Conservation (phyloP, 1,140 invertebrate species). For the Leucophenga varia region DNA sequence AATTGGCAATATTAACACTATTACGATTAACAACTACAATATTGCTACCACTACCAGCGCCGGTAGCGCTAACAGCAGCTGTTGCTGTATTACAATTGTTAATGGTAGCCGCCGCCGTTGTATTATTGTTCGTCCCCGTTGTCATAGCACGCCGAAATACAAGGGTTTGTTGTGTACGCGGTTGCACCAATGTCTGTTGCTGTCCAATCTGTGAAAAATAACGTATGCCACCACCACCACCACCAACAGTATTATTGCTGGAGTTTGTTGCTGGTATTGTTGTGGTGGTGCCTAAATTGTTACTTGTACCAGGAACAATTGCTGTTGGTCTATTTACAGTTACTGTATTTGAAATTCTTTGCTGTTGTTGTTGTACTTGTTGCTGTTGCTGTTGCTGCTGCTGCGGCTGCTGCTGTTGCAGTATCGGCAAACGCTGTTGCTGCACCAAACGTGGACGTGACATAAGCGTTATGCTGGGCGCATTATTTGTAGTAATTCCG, state of each 20-base stretch:
- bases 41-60: slow-evolving; percentile 19
- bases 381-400: not conserved
- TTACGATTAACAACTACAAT: slow-evolving; percentile 34
- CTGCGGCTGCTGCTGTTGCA: not conserved
- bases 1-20: slow-evolving; percentile 23
- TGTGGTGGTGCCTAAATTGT: not conserved
- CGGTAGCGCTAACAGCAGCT: not conserved
- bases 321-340: no score
- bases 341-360: no score
- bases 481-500: slow-evolving; percentile 3
- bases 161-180: slow-evolving; percentile 6
- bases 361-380: slow-evolving; percentile 10
- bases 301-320: not conserved
- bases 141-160: not conserved
- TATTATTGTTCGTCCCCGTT: no score
- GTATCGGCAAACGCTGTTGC: slow-evolving; percentile 1
- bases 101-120: no score
- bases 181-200: slow-evolving; percentile 21
- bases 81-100: no score
- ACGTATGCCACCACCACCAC: slow-evolving; percentile 30
- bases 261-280: slow-evolving; percentile 4
- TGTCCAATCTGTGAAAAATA: slow-evolving; percentile 43
- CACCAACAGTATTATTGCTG: no score
- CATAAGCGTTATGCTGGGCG: slow-evolving; percentile 1
- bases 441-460: not conserved